Evolutionary conservation across 2,888 invertebrate species (phyloP).

Genomic region (Rosalia funebris): DNA sequence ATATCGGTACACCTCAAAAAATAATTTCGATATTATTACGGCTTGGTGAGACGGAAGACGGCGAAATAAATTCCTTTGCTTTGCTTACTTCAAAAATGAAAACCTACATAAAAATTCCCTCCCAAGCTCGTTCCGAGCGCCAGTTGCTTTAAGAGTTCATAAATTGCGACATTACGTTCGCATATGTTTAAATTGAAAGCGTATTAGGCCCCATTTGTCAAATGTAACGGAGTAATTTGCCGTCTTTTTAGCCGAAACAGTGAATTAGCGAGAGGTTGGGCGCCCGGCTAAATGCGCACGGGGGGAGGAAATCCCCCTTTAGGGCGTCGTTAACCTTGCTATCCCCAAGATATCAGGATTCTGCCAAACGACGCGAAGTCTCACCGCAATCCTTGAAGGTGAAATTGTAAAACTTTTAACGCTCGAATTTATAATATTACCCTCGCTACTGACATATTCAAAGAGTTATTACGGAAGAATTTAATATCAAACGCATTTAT

Average conservation of each 20-base stretch:
- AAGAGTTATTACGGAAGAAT: slow-evolving; percentile 19
- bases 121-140: background rate
- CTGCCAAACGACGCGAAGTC: slow-evolving; percentile 20
- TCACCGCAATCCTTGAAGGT: slow-evolving; percentile 25
- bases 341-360: slow-evolving; percentile 22
- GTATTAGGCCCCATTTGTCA: slow-evolving; percentile 37
- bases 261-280: slow-evolving; percentile 32
- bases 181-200: slow-evolving; percentile 35
- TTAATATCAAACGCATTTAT: slow-evolving; percentile 19
- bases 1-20: too few relatives aligned
- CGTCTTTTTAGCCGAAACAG: slow-evolving; percentile 29
- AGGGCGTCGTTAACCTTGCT: slow-evolving; percentile 29
- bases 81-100: background rate
- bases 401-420: slow-evolving; percentile 32
- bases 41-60: too few relatives aligned
- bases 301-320: slow-evolving; percentile 27
- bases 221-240: slow-evolving; percentile 34
- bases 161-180: slow-evolving; percentile 17
- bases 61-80: background rate
- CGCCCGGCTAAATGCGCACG: slow-evolving; percentile 25
- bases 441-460: slow-evolving; percentile 7
- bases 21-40: too few relatives aligned
- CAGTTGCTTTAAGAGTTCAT: slow-evolving; percentile 8
- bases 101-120: background rate
- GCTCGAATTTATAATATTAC: slow-evolving; percentile 19